Evolutionary conservation across 1,140 invertebrate species (phyloP), one percentile per base, ranked within the genome.

Genomic region (Bombus soroeensis): DNA sequence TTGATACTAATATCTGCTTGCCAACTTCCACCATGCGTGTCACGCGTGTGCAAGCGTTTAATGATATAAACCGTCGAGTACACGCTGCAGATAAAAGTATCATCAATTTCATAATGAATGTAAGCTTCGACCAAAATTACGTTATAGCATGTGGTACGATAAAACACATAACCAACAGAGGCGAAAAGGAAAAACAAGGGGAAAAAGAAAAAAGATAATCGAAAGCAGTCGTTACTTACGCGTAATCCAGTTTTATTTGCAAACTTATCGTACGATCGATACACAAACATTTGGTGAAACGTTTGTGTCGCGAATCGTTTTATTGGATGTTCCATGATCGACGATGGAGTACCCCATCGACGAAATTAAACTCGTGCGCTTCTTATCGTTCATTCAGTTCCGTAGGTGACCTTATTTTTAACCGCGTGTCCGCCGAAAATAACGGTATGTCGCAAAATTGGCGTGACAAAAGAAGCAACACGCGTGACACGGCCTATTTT

Each of bases 401-500:
- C 25, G 32, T 57, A 34, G 41, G 28, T 41, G 59, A 64, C 32
- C 37, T 64, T 70, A 77, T 66, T 78, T 70, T 77, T 57, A 78
- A 53, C 28, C 2, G 1, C 22, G 57, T 10, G 64, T 39, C n/a
- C 13, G 43, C n/a, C 37, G n/a, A 43, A 57, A 79, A 71, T 59
- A 59, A 53, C 39, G 4, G 34, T 59, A 37, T n/a, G 66, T 59
- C 68, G 43, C 34, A 47, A 84, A 84, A 86, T 82, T 70, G 71
- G 37, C 41, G n/a, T 34, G 80, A 84, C 82, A 90, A 90, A 83
- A 81, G 85, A 70, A 83, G 76, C 73, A 77, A 43, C 39, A 25
- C 70, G 41, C 43, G 71, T 66, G 81, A 81, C 66, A 74, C 8
- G 75, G 86, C 90, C 87, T 92, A 87, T 90, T 91, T 83, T 81